Base-by-base conservation (phyloP, 2,888 invertebrate species). In the Silvanus unidentatus region DNA sequence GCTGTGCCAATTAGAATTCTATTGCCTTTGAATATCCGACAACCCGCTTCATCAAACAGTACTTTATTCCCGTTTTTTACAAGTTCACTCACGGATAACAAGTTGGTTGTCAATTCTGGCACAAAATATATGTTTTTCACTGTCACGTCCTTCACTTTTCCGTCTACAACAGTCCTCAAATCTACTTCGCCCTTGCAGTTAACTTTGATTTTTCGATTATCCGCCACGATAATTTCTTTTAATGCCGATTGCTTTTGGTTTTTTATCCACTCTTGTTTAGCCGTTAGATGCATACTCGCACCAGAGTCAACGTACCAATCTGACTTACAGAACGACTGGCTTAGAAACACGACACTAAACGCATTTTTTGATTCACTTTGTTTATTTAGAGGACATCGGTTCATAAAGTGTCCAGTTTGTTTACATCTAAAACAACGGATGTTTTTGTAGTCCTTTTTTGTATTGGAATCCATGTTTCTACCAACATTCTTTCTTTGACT, bases 231-330 rank as follows among this genome's bases (percentile, higher is more conserved):
- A 40, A 57, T 50, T 40, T 58, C 53, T 11, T 40, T 30, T 16
- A 47, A 30, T n/a, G 44, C 6, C 16, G 42, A 37, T n/a, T 45
- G 39, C 12, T 41, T 13, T 16, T 37, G 12, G 42, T 49, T 49
- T 39, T 39, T 40, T 5, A 50, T 13, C 50, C 47, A 47, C 14
- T 48, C 47, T 34, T 47, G 42, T 6, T 46, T 47, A 11, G 47
- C 15, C 6, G 51, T 52, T 28, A 62, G 47, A 49, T 63, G 60
- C 43, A 41, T 40, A 40, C 57, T 60, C 9, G 57, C 57, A 3
- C 60, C 60, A 1, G 55, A 55, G 39, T 64, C 59, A 2, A 62
- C 32, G 16, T 59, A 63, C 52, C 55, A 64, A 30, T 60, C 57
- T 5, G 35, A 15, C 27, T 48, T 54, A 16, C 45, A 38, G 39